These are phyloP conservation scores for Porites australiensis DNA, from an alignment of 64 coral and sea anemone genomes.

Conservation along the genomic window DNA sequence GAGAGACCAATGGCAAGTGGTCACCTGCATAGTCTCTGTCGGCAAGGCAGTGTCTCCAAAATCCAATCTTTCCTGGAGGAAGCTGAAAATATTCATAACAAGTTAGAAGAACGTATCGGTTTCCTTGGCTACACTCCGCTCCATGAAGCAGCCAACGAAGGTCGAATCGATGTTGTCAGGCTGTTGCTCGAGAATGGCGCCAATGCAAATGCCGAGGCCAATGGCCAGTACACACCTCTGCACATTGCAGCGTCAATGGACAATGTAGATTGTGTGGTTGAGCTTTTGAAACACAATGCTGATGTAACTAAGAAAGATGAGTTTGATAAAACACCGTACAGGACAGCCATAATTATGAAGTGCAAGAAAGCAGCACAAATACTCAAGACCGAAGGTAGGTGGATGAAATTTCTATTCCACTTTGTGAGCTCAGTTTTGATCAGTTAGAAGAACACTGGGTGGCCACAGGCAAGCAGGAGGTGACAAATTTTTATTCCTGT, in stretches of 20 bases:
- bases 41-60: conserved; percentile 54
- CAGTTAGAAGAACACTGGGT: no score
- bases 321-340: conserved; percentile 91
- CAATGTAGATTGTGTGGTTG: conserved; percentile 79
- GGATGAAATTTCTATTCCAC: no score
- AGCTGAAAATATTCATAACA: conserved; percentile 34
- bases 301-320: conserved; percentile 86
- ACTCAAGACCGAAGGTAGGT: conserved; percentile 90
- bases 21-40: conserved; percentile 77
- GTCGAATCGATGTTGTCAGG: conserved; percentile 69
- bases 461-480: no score
- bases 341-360: conserved; percentile 79
- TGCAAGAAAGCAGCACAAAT: conserved; percentile 71
- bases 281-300: conserved; percentile 81
- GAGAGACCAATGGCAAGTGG: conserved; percentile 10
- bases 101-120: conserved; percentile 86
- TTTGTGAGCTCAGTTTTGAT: no score
- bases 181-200: conserved; percentile 86
- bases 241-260: conserved; percentile 95
- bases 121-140: conserved; percentile 98
- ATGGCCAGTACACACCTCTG: conserved; percentile 92
- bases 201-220: conserved; percentile 82
- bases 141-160: conserved; percentile 81
- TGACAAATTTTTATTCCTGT: no score
- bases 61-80: conserved; percentile 66